These are phyloP conservation scores for Scolopax rusticola DNA, from an alignment of 2,797 vertebrate species.

Conservation along the genomic window DNA sequence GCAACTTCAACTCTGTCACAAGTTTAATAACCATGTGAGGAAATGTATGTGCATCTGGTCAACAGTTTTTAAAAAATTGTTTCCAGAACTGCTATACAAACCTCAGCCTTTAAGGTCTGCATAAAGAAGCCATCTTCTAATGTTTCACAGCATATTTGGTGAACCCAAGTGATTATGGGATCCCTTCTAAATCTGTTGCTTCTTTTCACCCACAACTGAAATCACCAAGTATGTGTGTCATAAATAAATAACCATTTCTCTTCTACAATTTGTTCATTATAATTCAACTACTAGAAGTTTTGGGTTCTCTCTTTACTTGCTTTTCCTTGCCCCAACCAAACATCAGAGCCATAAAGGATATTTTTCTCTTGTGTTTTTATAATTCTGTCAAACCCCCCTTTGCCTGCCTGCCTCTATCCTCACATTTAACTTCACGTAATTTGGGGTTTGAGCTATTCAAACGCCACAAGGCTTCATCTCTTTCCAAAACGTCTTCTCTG, in stretches of 20 bases:
- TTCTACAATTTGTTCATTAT: rapidly evolving
- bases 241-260: background rate
- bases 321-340: background rate
- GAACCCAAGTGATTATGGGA: rapidly evolving
- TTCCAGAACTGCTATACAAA: background rate
- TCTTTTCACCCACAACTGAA: background rate
- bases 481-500: background rate
- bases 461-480: background rate
- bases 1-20: background rate
- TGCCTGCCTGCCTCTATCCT: background rate
- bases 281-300: background rate
- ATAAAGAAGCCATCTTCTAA: background rate
- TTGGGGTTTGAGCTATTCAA: background rate
- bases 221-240: background rate
- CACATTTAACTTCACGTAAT: background rate
- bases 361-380: background rate
- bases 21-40: rapidly evolving
- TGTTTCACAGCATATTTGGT: background rate
- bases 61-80: background rate
- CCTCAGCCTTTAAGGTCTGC: background rate
- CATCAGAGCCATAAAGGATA: background rate
- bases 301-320: background rate
- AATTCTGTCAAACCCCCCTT: background rate
- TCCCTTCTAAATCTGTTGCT: background rate
- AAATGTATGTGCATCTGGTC: background rate